Percentiles rank a stretch among this genome's conserved stretches.
Conservation (phyloP, 1,140 invertebrate genomes). For the Diorhabda carinulata region DNA sequence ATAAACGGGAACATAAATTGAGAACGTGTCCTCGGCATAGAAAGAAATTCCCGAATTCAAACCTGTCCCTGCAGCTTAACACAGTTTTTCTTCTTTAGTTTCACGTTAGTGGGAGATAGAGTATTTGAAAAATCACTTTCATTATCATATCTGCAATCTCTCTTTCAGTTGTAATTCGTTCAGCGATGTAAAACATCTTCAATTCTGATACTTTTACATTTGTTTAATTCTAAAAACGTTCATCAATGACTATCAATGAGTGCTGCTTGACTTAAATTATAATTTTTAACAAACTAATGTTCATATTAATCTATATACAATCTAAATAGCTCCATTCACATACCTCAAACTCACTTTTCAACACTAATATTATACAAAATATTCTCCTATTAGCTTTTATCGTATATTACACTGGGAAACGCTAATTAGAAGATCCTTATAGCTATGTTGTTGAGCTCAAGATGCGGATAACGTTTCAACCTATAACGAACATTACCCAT, state of each 20-base stretch:
- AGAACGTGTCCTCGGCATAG: conserved; percentile 8
- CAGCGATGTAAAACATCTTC: too few species aligned
- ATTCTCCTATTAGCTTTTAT: background rate
- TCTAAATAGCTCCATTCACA: too few species aligned
- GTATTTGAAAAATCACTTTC: background rate
- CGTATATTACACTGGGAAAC: background rate
- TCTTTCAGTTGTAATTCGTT: too few species aligned
- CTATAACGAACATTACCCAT: conserved; percentile 6
- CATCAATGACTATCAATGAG: too few species aligned
- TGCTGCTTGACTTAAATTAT: too few species aligned
- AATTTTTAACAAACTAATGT: too few species aligned
- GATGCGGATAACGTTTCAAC: background rate
- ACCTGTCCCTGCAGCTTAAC: background rate
- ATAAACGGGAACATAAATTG: conserved; percentile 14
- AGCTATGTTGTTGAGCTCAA: background rate
- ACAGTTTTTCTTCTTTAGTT: conserved; percentile 1
- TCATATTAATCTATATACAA: too few species aligned
- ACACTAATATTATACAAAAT: background rate
- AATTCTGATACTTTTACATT: too few species aligned
- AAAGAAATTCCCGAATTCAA: conserved; percentile 3
- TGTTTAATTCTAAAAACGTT: too few species aligned
- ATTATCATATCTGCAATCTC: too few species aligned
- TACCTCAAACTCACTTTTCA: too few species aligned
- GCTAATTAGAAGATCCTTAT: background rate
- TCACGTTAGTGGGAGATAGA: background rate